These are phyloP conservation scores for Lepisosteus osseus DNA, from an alignment of 2,113 vertebrate genomes.

Conservation along the genomic window DNA sequence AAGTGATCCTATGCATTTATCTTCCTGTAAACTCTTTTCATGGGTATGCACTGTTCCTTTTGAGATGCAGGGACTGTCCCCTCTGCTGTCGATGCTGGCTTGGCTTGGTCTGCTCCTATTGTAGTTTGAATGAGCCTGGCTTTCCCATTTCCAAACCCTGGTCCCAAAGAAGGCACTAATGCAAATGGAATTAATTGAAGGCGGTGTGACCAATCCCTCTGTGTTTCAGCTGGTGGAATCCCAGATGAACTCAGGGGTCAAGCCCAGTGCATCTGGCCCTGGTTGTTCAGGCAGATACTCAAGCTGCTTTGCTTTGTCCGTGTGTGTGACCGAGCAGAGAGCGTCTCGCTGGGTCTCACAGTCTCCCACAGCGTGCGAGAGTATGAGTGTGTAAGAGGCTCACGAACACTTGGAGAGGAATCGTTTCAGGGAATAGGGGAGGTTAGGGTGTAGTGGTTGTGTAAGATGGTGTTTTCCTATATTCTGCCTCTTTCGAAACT, in stretches of 20 bases:
- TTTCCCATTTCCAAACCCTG: slow-evolving; percentile 40
- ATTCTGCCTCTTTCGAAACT: no score
- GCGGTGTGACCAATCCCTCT: slow-evolving; percentile 62
- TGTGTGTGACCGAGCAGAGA: slow-evolving; percentile 39
- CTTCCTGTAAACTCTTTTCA: no score
- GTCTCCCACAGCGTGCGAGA: slow-evolving; percentile 25
- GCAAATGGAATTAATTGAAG: slow-evolving; percentile 74
- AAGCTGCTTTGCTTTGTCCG: slow-evolving; percentile 52
- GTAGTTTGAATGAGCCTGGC: slow-evolving; percentile 51
- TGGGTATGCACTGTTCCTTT: neutral
- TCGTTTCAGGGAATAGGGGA: no score
- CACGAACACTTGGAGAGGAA: no score
- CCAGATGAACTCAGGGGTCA: slow-evolving; percentile 33
- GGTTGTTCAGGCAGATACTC: slow-evolving; percentile 41
- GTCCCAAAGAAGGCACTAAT: slow-evolving; percentile 59
- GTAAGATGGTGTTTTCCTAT: no score
- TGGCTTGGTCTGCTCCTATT: slow-evolving; percentile 9
- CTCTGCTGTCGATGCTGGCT: slow-evolving; percentile 34
- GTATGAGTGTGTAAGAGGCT: slow-evolving; percentile 12
- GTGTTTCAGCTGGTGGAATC: slow-evolving; percentile 56
- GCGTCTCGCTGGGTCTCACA: slow-evolving; percentile 31
- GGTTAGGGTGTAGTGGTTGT: no score
- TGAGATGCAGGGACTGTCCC: slow-evolving; percentile 14
- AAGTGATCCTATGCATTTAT: no score
- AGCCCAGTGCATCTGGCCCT: slow-evolving; percentile 59